These are phyloP conservation scores for Lasiurus cinereus DNA, from an alignment of 2,113 vertebrate genomes.

Conservation along the genomic window DNA sequence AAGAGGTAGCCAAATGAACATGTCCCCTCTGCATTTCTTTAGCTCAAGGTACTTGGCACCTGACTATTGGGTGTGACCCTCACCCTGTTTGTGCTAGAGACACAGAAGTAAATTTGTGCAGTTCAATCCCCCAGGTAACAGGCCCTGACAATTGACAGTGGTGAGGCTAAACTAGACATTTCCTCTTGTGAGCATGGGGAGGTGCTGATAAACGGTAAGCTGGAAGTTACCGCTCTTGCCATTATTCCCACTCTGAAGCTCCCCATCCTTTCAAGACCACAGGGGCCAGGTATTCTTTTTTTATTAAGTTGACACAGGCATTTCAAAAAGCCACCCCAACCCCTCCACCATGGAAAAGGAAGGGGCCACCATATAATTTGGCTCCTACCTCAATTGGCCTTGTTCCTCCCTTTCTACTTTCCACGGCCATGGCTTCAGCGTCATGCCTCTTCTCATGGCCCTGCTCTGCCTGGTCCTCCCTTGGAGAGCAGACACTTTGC, in stretches of 20 bases:
- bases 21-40: neutral
- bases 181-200: neutral
- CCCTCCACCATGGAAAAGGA: neutral
- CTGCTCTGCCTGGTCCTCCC: neutral
- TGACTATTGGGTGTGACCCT: neutral
- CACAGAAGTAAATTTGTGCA: neutral
- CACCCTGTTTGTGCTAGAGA: neutral
- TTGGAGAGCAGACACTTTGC: neutral
- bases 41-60: accelerated
- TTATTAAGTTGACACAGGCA: neutral
- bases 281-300: neutral
- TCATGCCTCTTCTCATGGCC: neutral
- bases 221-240: accelerated
- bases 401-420: neutral
- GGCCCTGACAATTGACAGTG: neutral
- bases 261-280: neutral
- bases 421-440: neutral
- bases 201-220: neutral
- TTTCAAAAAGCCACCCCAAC: neutral
- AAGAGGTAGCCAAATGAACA: constrained; percentile 61
- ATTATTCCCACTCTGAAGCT: neutral
- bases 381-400: neutral
- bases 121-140: neutral
- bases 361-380: neutral
- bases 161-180: neutral